A percentile compares a stretch with the other conserved stretches of the same genome.
These are phyloP conservation scores for Mellilla xanthometata DNA, from an alignment of 2,888 invertebrate species.

Conservation along the genomic window DNA sequence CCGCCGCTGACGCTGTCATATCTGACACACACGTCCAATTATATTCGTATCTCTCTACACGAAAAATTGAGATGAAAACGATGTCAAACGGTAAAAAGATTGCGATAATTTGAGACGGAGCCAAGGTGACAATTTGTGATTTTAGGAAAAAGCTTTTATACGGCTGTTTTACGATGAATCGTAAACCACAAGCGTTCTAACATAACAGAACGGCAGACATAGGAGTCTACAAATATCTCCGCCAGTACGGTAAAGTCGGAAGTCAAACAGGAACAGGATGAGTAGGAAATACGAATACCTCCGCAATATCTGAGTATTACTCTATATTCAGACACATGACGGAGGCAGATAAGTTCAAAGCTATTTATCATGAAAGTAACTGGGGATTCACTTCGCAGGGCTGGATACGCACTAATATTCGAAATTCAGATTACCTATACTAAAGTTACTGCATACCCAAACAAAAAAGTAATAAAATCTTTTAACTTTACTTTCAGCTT, in stretches of 20 bases:
- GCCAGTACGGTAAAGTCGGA: slow-evolving; percentile 12
- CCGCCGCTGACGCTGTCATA: slow-evolving; percentile 36
- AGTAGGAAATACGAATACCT: slow-evolving; percentile 15
- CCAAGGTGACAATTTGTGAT: slow-evolving; percentile 19
- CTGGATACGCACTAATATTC: neutral
- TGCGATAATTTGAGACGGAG: slow-evolving; percentile 20
- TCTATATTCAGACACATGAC: slow-evolving; percentile 9
- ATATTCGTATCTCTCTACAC: slow-evolving; percentile 39
- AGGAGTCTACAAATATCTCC: slow-evolving; percentile 16
- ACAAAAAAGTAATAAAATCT: no score
- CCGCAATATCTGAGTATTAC: slow-evolving; percentile 16
- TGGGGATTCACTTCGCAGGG: neutral
- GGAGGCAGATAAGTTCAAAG: slow-evolving; percentile 12
- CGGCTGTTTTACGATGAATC: slow-evolving; percentile 16
- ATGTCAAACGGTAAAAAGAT: slow-evolving; percentile 28
- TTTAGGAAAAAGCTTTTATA: slow-evolving; percentile 19
- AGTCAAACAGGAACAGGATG: slow-evolving; percentile 21
- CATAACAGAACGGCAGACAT: slow-evolving; percentile 10
- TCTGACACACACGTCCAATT: slow-evolving; percentile 48
- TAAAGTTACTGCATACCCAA: neutral
- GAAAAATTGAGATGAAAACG: slow-evolving; percentile 35
- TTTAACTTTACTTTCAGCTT: no score
- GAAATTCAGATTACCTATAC: neutral
- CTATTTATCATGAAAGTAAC: slow-evolving; percentile 9
- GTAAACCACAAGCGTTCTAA: slow-evolving; percentile 11